Evolutionary conservation across 2,113 vertebrate species (phyloP).

Genomic region (Harpagus bidentatus): DNA sequence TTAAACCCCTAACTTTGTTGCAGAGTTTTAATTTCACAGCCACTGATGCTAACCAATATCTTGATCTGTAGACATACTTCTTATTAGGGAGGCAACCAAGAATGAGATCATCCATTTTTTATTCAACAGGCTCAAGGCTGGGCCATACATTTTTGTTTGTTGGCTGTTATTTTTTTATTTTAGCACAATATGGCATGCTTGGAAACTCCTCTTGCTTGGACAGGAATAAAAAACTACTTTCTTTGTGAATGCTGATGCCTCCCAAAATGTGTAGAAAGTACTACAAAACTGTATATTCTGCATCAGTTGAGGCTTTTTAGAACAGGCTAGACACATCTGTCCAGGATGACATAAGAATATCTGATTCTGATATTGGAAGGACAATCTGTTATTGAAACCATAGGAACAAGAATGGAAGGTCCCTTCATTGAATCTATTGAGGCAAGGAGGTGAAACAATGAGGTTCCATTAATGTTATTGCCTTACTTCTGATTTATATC

Average conservation of each 20-base stretch:
- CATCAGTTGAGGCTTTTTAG: background rate
- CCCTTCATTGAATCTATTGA: no score
- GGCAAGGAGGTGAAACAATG: no score
- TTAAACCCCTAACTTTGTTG: background rate
- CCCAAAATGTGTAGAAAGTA: background rate
- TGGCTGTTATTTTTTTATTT: background rate
- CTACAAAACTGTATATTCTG: background rate
- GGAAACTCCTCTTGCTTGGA: background rate
- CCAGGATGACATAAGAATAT: background rate
- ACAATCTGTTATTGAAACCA: no score
- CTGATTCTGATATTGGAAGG: background rate
- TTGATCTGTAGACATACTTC: fast-evolving
- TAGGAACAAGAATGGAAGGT: no score
- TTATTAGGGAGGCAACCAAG: background rate
- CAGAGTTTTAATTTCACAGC: background rate
- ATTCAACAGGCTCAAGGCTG: background rate
- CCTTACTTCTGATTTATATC: no score
- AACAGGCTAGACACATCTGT: background rate
- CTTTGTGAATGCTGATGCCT: background rate
- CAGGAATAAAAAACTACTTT: background rate
- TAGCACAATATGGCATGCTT: background rate
- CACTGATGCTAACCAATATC: background rate
- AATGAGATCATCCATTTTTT: background rate
- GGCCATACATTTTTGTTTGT: background rate
- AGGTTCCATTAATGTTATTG: no score